Percentiles rank a stretch among this genome's conserved stretches.
Evolutionary conservation across 2,797 vertebrate genomes (phyloP).

Genomic region (Macropodus opercularis): DNA sequence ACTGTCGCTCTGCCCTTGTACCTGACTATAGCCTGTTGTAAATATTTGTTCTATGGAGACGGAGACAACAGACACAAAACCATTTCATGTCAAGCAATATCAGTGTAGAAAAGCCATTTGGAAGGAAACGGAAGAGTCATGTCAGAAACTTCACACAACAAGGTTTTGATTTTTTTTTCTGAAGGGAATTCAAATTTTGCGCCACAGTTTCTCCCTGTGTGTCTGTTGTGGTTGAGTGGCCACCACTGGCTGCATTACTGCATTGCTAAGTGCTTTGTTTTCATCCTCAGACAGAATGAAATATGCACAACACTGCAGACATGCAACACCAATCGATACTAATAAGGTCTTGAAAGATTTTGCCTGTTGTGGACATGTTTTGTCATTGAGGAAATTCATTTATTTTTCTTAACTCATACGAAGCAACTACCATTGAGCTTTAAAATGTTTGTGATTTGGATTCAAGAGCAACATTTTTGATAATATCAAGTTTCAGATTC

Average conservation of each 20-base stretch:
- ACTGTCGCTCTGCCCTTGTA: conserved; percentile 25
- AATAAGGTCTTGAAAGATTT: conserved; percentile 34
- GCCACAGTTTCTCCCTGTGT: not conserved
- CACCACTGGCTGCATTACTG: not conserved
- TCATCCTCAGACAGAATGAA: conserved; percentile 21
- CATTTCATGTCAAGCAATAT: conserved; percentile 8
- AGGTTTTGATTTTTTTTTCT: not conserved
- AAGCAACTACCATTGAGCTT: not conserved
- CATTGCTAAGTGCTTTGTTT: conserved; percentile 27
- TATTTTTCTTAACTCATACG: conserved; percentile 7
- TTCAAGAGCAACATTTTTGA: not conserved
- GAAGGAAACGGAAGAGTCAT: not conserved
- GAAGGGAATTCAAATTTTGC: not conserved
- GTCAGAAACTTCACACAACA: not conserved
- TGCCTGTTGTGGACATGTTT: conserved; percentile 22
- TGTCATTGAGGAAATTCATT: conserved; percentile 12
- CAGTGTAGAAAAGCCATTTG: conserved; percentile 5
- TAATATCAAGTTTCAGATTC: too few relatives aligned
- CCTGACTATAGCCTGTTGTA: conserved; percentile 2
- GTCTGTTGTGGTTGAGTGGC: conserved; percentile 3
- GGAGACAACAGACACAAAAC: conserved; percentile 6
- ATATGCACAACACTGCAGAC: conserved; percentile 28
- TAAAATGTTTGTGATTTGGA: not conserved
- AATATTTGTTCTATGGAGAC: conserved; percentile 1
- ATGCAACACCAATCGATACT: conserved; percentile 23